phyloP scores from a whole-genome alignment of 2,888 invertebrate species.

The Phyto melanocephala region DNA sequence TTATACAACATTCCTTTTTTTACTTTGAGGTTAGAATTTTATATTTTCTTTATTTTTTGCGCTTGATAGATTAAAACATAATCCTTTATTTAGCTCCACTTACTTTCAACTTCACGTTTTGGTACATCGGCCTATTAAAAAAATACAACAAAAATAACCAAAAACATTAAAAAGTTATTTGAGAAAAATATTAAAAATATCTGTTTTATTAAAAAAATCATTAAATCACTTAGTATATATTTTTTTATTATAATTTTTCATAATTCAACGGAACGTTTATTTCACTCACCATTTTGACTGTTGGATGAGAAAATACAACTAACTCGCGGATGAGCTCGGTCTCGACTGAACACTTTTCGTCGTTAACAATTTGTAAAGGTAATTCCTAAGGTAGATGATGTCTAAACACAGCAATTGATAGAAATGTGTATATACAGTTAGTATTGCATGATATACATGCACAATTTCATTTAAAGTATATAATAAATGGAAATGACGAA shows the following conservation, averaged over 20 bases:
- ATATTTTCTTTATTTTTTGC: not conserved
- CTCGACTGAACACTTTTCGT: constrained; percentile 79
- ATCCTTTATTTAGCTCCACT: constrained; percentile 72
- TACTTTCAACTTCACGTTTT: constrained; percentile 93
- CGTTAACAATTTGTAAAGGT: constrained; percentile 77
- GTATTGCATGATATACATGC: not conserved
- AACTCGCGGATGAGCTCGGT: constrained; percentile 80
- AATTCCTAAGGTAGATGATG: constrained; percentile 76
- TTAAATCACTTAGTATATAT: constrained; percentile 16
- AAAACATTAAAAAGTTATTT: constrained; percentile 49
- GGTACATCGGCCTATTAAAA: constrained; percentile 87
- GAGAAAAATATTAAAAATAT: not conserved
- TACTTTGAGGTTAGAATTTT: constrained; percentile 70
- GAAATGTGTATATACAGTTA: constrained; percentile 49
- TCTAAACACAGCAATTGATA: constrained; percentile 57
- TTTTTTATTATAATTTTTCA: constrained; percentile 54
- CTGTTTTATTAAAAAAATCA: not conserved
- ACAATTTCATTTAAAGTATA: constrained; percentile 3
- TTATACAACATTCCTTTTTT: constrained; percentile 44
- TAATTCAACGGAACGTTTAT: constrained; percentile 34
- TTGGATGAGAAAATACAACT: constrained; percentile 80
- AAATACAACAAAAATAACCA: constrained; percentile 62
- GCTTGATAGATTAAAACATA: constrained; percentile 15
- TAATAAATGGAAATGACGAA: constrained; percentile 50
- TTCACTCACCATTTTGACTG: constrained; percentile 84